Evolutionary conservation across 2,888 invertebrate genomes (phyloP), one percentile per base, ranked within the genome.

Genomic region (Acutogordius australiensis): DNA sequence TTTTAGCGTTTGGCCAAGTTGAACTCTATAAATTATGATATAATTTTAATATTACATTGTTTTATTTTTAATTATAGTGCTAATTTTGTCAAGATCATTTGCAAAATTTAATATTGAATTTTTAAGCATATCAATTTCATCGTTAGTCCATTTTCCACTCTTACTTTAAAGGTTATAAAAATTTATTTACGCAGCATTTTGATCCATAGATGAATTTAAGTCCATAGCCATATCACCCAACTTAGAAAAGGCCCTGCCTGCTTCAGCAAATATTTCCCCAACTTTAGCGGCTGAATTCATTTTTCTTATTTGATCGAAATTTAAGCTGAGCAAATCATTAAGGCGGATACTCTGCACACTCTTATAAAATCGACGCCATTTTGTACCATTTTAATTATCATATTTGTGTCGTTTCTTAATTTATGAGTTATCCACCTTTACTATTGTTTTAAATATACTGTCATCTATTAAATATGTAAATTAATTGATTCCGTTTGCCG

Each of bases 201-300:
- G 61, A 62, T 88, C 88, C 23, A 81, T 80, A 65, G 84, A 81
- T 2, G 86, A 85, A 75, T 90, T 88, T 28, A 91, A 73, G 70
- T 86, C 81, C 83, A 90, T 86, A 2, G 88, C 88, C 68, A 91
- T 76, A 70, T 91, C 90, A 44, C 88, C 90, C 61, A 91, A 75
- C 72, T 84, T 83, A 68, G 82, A 87, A 71, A 91, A 91, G 2
- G 90, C 90, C 65, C 84, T 81, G 45, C 90, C 90, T 61, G 90
- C 90, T 64, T 88, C 88, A 30, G 86, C 84, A 71, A 91, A 91
- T 70, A 91, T 90, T 74, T 91, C 90, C 61, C 90, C 90, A 65
- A 91, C 90, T 88, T 90, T 21, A 51, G n/a, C n/a, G n/a, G n/a
- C n/a, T n/a, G n/a, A n/a, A n/a, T n/a, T n/a, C n/a, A n/a, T n/a